Percentiles rank a stretch among this genome's conserved stretches.
Conservation (phyloP, 2,797 vertebrate species). For the Poecilia wingei region DNA sequence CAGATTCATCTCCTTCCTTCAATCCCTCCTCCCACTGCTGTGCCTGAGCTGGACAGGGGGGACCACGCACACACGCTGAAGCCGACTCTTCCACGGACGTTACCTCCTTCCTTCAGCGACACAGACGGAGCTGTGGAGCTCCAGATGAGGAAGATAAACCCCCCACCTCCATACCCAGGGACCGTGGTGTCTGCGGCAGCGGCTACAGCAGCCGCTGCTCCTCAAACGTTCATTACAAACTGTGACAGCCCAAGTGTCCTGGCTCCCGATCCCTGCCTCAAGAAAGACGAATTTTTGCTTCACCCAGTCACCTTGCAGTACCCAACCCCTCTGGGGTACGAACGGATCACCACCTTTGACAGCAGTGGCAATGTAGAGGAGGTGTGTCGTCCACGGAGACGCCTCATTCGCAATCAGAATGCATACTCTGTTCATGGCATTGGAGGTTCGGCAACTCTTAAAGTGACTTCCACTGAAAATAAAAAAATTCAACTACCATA, state of each 20-base stretch:
- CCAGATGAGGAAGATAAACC: constrained; percentile 91
- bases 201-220: constrained; percentile 40
- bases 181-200: constrained; percentile 69
- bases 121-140: constrained; percentile 85
- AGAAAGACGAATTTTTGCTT: constrained; percentile 92
- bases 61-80: constrained; percentile 87
- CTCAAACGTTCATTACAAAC: constrained; percentile 76
- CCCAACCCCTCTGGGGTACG: constrained; percentile 93
- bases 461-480: constrained; percentile 89
- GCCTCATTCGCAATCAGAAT: constrained; percentile 91
- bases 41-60: constrained; percentile 73
- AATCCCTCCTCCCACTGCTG: constrained; percentile 72
- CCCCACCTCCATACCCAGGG: constrained; percentile 79
- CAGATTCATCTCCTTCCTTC: constrained; percentile 81
- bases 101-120: constrained; percentile 81
- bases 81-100: constrained; percentile 78
- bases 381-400: constrained; percentile 92
- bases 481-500: constrained; percentile 95
- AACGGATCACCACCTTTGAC: constrained; percentile 98
- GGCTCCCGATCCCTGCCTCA: constrained; percentile 86
- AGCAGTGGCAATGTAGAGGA: constrained; percentile 98
- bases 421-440: constrained; percentile 89
- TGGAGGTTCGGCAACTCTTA: constrained; percentile 91
- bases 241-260: constrained; percentile 82
- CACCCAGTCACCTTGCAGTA: constrained; percentile 87